Base-by-base conservation (phyloP, 2,797 vertebrate species). In the Peromyscus nudipes region DNA sequence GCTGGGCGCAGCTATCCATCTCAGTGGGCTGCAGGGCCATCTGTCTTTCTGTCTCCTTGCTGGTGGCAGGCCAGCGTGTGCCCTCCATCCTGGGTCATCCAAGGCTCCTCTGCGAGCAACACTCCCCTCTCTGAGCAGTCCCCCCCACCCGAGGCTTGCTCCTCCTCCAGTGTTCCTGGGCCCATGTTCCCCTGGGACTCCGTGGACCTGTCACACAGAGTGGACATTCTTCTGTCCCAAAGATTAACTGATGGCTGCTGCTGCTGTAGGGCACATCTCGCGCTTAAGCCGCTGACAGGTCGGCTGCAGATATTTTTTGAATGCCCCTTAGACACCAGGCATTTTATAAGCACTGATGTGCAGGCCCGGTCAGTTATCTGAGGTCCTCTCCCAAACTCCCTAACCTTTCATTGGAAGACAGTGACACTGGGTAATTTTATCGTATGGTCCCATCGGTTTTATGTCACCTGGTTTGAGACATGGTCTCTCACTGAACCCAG, bases 41-140 rank as follows among this genome's bases (percentile, higher is more conserved):
- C 97, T 55, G 4, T 98, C 98, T 98, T 97, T 77, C 92, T 92
- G 64, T 96, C 96, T 97, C 86, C 95, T 90, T 92, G 65, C 67
- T 96, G 13, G 0, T 89, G 94, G 94, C 96, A 95, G 86, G 65
- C 86, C 37, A 34, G 84, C 43, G 0, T 73, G 94, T 91, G 57
- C 83, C 93, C 91, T 96, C 93, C 29, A 23, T 62, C 81, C 96
- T 60, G 7, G 91, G 94, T 91, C 83, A 73, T 62, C 69, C 40
- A 21, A 73, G 89, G 87, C 55, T 76, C 69, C 27, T 80, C 76
- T 85, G 75, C 71, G 57, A 84, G 62, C 10, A 0, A 4, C 46
- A 11, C 57, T 79, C 46, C n/a, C 29, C 14, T 37, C 57, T 55
- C 60, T 49, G 49, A 25, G n/a, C 13, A n/a, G 34, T 57, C 77